phyloP scores from a whole-genome alignment of 2,888 invertebrate species.

The Tetrapedia diversipes region DNA sequence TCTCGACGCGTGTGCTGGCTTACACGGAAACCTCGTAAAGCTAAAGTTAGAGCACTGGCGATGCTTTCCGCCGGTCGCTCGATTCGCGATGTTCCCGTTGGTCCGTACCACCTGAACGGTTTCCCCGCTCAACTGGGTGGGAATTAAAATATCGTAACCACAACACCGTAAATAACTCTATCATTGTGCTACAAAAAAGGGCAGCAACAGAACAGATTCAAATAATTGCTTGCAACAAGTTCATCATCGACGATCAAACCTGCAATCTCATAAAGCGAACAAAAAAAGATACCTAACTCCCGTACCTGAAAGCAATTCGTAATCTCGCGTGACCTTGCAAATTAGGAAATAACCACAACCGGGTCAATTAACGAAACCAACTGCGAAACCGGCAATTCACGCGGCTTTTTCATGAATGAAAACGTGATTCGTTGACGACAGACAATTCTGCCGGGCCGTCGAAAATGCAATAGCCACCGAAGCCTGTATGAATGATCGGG shows the following conservation, averaged over 20 bases:
- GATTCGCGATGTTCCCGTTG: constrained; percentile 38
- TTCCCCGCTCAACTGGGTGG: constrained; percentile 41
- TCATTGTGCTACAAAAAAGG: constrained; percentile 25
- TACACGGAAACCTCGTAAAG: constrained; percentile 53
- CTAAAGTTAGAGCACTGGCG: constrained; percentile 46
- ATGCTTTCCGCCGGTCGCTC: constrained; percentile 33
- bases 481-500: constrained; percentile 13
- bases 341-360: neutral
- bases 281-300: too few relatives aligned
- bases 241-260: constrained; percentile 16
- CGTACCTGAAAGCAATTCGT: too few relatives aligned
- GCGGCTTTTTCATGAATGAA: neutral
- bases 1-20: constrained; percentile 18
- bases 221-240: neutral
- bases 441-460: neutral
- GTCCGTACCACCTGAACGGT: constrained; percentile 57
- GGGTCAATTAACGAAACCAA: neutral
- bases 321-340: neutral
- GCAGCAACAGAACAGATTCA: constrained; percentile 20
- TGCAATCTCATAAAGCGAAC: neutral
- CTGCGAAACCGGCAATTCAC: neutral
- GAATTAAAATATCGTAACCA: constrained; percentile 56
- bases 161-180: constrained; percentile 44
- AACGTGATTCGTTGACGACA: neutral
- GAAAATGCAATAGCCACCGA: neutral